Percentiles rank a stretch among this genome's conserved stretches.
phyloP scores from a whole-genome alignment of 2,113 vertebrate genomes.

The Corythornis madagascariensis region DNA sequence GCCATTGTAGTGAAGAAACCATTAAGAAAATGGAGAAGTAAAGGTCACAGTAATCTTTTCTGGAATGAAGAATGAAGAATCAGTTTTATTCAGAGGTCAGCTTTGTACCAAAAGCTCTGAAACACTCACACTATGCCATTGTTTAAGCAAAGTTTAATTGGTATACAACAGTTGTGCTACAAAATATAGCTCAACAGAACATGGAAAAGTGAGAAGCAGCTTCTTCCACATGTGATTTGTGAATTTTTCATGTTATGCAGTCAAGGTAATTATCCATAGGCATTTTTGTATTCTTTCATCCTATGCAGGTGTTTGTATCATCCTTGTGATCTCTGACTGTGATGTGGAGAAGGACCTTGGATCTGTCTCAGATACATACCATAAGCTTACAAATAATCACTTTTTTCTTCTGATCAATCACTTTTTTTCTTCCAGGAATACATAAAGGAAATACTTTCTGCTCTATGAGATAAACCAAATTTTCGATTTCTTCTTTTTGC shows the following conservation, averaged over 20 bases:
- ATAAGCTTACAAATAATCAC: background rate
- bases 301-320: background rate
- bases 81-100: constrained; percentile 54
- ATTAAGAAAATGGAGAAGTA: constrained; percentile 67
- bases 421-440: background rate
- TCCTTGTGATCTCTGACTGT: background rate
- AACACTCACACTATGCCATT: background rate
- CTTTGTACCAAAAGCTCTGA: constrained; percentile 17
- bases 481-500: background rate
- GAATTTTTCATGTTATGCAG: background rate
- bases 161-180: background rate
- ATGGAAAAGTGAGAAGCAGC: background rate
- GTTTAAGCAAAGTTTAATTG: background rate
- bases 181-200: background rate
- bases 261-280: background rate
- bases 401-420: background rate
- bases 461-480: background rate
- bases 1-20: constrained; percentile 61
- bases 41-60: constrained; percentile 37
- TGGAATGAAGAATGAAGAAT: constrained; percentile 14
- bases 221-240: rapidly evolving
- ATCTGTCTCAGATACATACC: background rate
- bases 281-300: background rate
- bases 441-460: background rate
- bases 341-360: background rate